Conservation (phyloP, 2,888 invertebrate genomes). For the Amphimallon solstitiale region DNA sequence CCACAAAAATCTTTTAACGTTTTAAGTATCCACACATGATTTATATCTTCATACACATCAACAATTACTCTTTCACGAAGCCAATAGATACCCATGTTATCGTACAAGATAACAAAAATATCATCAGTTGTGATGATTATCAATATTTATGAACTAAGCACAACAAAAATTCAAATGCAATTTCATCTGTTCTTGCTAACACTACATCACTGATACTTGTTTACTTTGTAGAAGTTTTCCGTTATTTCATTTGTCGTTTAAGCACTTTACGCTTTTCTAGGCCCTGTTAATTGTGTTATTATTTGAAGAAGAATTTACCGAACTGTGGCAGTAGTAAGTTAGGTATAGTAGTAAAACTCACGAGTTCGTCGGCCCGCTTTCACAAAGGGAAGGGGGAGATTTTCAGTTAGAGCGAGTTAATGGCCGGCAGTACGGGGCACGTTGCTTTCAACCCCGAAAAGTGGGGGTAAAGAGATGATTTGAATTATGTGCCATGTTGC, state of each 20-base stretch:
- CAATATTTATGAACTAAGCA: conserved; percentile 11
- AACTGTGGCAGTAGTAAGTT: conserved; percentile 8
- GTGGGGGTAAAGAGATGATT: conserved; percentile 46
- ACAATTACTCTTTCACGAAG: neutral
- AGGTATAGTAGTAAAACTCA: conserved; percentile 3
- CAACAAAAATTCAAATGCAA: neutral
- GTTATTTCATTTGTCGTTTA: neutral
- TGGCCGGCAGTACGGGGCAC: conserved; percentile 45
- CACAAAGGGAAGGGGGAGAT: conserved; percentile 22
- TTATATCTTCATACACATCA: neutral
- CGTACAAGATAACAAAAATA: too few species aligned
- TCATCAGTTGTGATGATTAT: neutral
- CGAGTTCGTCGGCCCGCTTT: conserved; percentile 18
- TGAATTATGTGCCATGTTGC: conserved; percentile 46
- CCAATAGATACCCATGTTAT: neutral
- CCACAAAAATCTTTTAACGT: neutral
- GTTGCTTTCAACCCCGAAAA: conserved; percentile 46
- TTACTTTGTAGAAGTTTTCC: neutral
- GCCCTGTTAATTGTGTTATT: conserved; percentile 30
- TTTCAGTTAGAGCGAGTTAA: conserved; percentile 44
- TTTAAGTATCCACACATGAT: neutral
- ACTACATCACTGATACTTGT: neutral
- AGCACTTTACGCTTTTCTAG: neutral
- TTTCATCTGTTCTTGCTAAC: neutral
- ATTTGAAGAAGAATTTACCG: conserved; percentile 27